Evolutionary conservation across 2,797 vertebrate genomes (phyloP), one percentile per base, ranked within the genome.

Genomic region (Pangasius mekongensis): DNA sequence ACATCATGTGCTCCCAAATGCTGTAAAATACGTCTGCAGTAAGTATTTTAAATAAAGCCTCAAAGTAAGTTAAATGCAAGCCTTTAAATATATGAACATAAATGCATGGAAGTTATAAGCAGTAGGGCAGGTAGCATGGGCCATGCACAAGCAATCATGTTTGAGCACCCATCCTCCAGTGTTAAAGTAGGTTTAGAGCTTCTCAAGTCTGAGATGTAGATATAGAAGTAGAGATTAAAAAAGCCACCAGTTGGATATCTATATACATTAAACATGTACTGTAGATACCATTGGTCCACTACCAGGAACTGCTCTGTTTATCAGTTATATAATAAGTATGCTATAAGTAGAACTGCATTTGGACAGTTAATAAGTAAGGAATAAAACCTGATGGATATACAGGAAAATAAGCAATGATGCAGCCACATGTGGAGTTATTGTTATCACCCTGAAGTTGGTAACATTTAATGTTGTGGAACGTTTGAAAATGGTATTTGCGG

Each of bases 131-230:
- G 54, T 58, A 36, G 30, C 54, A 80, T 80, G 9, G 20, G 77
- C 10, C 77, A 80, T 36, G 30, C 77, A 81, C 54, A 81, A 58
- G 77, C 77, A 58, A 10, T 36, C 20, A 36, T 58, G 77, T 81
- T 58, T 1, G 4, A 58, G 30, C 52, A 80, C 77, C 77, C 77
- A 80, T 58, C 33, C 30, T 80, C 18, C 77, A 80, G 77, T 11
- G 24, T 43, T 77, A 77, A 77, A 77, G 27, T n/a, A 16, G 1
- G 2, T 16, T 49, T n/a, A 5, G 13, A 49, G 69, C 66, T 36
- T 20, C 16, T 33, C n/a, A 33, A 2, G 8, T 24, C 1, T 73
- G 7, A 39, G 67, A 36, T 3, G 2, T 39, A 71, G 18, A 22
- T 30, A 66, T 30, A 30, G 5, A 73, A 73, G 9, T 73, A 39